Evolutionary conservation across 2,888 invertebrate species (phyloP).

Genomic region (Leuctra nigra): DNA sequence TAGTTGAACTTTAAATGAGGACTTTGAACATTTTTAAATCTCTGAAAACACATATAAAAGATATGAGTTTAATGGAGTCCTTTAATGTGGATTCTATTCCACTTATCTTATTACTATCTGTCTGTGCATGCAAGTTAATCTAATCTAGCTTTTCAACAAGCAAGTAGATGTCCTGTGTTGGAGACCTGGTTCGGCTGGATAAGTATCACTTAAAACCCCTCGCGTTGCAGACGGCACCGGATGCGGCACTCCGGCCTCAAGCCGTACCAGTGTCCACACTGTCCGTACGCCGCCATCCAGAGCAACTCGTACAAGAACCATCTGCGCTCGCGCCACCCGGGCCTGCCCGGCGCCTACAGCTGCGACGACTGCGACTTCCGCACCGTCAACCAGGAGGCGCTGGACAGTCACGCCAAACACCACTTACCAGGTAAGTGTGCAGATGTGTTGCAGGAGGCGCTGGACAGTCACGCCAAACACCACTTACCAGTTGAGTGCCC

Average conservation of each 20-base stretch:
- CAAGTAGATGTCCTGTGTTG: too few species aligned
- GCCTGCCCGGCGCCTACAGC: constrained; percentile 43
- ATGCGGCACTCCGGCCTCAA: constrained; percentile 39
- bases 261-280: constrained; percentile 59
- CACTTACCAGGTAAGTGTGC: constrained; percentile 47
- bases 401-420: constrained; percentile 47
- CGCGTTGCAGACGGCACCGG: constrained; percentile 23
- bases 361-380: constrained; percentile 50
- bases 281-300: constrained; percentile 62
- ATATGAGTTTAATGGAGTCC: too few species aligned
- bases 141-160: too few species aligned
- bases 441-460: constrained; percentile 31
- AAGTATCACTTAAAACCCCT: too few species aligned
- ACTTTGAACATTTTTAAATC: too few species aligned
- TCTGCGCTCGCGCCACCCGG: constrained; percentile 48
- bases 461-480: constrained; percentile 47
- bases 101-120: too few species aligned
- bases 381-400: constrained; percentile 50
- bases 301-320: constrained; percentile 59
- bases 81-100: too few species aligned
- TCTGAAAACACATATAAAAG: too few species aligned
- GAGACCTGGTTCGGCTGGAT: too few species aligned
- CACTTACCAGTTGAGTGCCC: constrained; percentile 48
- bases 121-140: too few species aligned
- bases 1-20: too few species aligned